Percentiles rank a stretch among this genome's conserved stretches.
These are phyloP conservation scores for Acinonyx jubatus DNA, from an alignment of 2,113 vertebrate species.

Conservation along the genomic window DNA sequence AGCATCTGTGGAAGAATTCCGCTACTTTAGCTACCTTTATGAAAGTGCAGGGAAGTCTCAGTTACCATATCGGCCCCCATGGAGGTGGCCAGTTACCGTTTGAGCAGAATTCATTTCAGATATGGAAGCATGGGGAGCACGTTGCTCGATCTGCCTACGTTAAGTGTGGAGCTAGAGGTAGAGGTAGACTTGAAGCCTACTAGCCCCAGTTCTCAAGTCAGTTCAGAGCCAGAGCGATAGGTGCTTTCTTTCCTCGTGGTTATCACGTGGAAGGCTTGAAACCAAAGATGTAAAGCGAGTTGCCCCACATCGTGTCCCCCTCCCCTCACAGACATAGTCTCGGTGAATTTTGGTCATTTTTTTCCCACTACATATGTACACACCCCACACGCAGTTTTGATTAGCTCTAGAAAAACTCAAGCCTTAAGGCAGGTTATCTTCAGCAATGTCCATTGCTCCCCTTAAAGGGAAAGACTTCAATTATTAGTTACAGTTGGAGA, in stretches of 20 bases:
- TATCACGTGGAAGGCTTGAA: neutral
- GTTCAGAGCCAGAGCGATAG: neutral
- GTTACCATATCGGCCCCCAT: neutral
- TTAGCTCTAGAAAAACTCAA: neutral
- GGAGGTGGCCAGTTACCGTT: neutral
- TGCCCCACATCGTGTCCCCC: neutral
- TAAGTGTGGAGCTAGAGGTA: neutral
- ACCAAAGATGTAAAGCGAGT: neutral
- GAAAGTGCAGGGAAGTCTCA: neutral
- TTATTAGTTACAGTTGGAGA: conserved; percentile 1
- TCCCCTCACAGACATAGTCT: neutral
- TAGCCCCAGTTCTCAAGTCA: neutral
- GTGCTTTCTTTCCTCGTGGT: neutral
- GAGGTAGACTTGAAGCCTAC: neutral
- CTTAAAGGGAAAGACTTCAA: conserved; percentile 19
- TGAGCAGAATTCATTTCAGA: neutral
- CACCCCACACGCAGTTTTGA: neutral
- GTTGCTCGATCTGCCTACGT: neutral
- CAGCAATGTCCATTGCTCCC: neutral
- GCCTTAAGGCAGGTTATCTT: neutral
- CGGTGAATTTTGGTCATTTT: neutral
- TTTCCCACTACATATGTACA: neutral
- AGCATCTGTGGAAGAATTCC: neutral
- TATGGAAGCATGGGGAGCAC: neutral
- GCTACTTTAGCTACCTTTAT: neutral